These are phyloP conservation scores for Dromius quadrimaculatus DNA, from an alignment of 2,888 invertebrate genomes.

Conservation along the genomic window DNA sequence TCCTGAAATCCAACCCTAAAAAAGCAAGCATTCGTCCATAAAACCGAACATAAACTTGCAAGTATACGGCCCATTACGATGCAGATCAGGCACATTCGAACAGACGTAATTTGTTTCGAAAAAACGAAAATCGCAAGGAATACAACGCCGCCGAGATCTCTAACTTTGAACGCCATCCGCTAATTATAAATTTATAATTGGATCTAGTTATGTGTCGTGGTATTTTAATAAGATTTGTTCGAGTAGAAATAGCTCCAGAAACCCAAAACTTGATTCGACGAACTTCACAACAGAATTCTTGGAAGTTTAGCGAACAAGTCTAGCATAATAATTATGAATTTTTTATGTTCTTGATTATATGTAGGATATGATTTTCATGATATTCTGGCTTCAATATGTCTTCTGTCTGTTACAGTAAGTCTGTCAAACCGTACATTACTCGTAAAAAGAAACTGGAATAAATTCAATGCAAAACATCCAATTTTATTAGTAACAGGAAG, in stretches of 20 bases:
- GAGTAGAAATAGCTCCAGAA: no score
- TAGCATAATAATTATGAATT: no score
- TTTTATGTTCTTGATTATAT: no score
- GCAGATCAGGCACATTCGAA: conserved; percentile 48
- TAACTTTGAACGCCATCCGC: not conserved
- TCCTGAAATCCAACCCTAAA: no score
- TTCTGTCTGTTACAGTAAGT: no score
- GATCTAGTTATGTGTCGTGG: conserved; percentile 27
- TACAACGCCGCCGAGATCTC: not conserved
- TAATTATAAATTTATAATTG: conserved; percentile 49
- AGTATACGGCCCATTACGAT: conserved; percentile 39
- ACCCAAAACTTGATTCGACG: not conserved
- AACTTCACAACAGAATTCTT: not conserved
- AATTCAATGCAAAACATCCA: conserved; percentile 50
- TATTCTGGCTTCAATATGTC: no score
- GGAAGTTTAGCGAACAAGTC: no score
- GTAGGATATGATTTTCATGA: no score
- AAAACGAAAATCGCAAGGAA: conserved; percentile 14
- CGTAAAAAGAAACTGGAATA: conserved; percentile 44
- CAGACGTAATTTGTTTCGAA: conserved; percentile 41
- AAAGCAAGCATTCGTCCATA: conserved; percentile 40
- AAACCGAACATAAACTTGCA: conserved; percentile 49
- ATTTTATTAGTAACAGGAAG: conserved; percentile 48
- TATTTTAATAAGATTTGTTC: not conserved
- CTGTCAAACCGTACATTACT: conserved; percentile 19